Percentiles rank a stretch among this genome's conserved stretches.
Evolutionary conservation across 2,797 vertebrate species (phyloP).

Genomic region (Manis pentadactyla): DNA sequence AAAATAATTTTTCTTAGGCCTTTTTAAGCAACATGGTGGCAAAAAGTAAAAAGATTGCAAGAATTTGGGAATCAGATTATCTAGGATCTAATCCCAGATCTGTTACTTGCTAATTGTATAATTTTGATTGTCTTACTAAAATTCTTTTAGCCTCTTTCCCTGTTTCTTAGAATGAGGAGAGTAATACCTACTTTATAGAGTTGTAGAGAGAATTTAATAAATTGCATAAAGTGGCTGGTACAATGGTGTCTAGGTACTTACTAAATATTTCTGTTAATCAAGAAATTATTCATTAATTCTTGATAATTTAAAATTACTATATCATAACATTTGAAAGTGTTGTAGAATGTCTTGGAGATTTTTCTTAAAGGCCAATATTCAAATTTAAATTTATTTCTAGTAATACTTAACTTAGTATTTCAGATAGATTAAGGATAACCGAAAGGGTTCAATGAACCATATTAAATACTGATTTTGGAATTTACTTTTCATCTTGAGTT

Average conservation of each 20-base stretch:
- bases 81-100: not conserved
- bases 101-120: not conserved
- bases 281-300: not conserved
- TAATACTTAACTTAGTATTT: slow-evolving; percentile 9
- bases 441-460: not conserved
- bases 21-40: not conserved
- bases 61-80: not conserved
- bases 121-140: not conserved
- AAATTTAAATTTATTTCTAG: slow-evolving; percentile 44
- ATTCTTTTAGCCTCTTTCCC: not conserved
- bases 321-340: not conserved
- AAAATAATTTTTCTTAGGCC: not conserved
- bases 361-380: not conserved
- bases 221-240: not conserved
- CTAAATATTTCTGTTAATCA: slow-evolving; percentile 37
- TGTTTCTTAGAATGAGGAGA: not conserved
- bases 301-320: not conserved
- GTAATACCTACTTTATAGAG: not conserved
- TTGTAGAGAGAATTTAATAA: slow-evolving; percentile 20
- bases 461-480: not conserved
- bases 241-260: not conserved
- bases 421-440: not conserved
- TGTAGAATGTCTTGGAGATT: not conserved
- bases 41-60: not conserved
- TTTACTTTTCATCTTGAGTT: slow-evolving; percentile 31